Percentiles rank a stretch among this genome's conserved stretches.
Evolutionary conservation across 2,797 vertebrate species (phyloP).

Genomic region (Macropodus opercularis): DNA sequence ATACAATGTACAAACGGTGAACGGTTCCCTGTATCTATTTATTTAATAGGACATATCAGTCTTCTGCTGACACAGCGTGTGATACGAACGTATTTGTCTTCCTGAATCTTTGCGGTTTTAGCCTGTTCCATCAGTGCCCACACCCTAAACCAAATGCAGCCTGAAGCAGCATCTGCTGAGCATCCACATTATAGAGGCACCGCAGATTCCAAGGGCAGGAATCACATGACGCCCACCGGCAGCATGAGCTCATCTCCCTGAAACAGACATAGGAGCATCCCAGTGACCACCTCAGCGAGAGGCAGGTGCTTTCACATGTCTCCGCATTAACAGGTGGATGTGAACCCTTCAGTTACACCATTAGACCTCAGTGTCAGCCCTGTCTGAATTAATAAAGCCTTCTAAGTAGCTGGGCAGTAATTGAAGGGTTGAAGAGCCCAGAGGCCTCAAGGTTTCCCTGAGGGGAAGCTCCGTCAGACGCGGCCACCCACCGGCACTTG

Average conservation of each 20-base stretch:
- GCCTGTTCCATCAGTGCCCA: not conserved
- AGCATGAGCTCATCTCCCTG: conserved; percentile 44
- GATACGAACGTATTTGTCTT: not conserved
- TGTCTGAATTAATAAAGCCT: conserved; percentile 71
- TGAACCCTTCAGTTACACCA: conserved; percentile 51
- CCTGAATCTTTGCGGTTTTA: conserved; percentile 8
- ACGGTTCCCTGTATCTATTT: not conserved
- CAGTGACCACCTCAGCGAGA: conserved; percentile 4
- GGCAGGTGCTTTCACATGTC: conserved; percentile 48
- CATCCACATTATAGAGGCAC: conserved; percentile 36
- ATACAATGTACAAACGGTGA: not conserved
- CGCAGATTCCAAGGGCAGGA: conserved; percentile 48
- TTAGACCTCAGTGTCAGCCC: conserved; percentile 35
- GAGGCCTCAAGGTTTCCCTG: conserved; percentile 48
- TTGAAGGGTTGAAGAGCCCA: conserved; percentile 35
- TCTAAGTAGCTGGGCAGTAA: conserved; percentile 55
- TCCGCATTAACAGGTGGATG: conserved; percentile 14
- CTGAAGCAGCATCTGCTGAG: conserved; percentile 46
- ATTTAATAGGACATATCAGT: not conserved
- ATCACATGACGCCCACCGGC: conserved; percentile 11
- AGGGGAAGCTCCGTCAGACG: conserved; percentile 29
- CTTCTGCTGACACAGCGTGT: conserved; percentile 5
- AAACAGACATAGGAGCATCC: conserved; percentile 26
- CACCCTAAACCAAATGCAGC: conserved; percentile 23
- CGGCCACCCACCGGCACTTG: conserved; percentile 61